These are phyloP conservation scores for Pygocentrus nattereri DNA, from an alignment of 2,797 vertebrate species.

Conservation along the genomic window DNA sequence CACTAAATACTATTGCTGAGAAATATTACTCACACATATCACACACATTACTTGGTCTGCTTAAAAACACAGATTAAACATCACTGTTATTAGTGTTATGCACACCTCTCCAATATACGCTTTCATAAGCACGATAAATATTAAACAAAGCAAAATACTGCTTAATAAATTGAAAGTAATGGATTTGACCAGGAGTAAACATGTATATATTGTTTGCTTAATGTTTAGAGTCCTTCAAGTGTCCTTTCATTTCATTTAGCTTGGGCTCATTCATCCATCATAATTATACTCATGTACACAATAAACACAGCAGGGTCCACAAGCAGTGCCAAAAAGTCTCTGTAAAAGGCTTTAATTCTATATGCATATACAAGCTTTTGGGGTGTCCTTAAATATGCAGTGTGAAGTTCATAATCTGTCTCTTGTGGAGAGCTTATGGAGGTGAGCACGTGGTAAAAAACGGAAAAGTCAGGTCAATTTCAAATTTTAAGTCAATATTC, in stretches of 20 bases:
- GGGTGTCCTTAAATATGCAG: conserved; percentile 11
- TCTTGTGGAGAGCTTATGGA: conserved; percentile 4
- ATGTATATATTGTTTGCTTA: background rate
- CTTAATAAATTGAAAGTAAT: background rate
- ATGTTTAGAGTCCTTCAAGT: conserved; percentile 1
- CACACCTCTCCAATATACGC: background rate
- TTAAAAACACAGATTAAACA: background rate
- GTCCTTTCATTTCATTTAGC: background rate
- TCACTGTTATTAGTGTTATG: background rate
- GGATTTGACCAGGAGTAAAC: background rate
- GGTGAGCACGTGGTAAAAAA: no score
- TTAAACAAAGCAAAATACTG: background rate
- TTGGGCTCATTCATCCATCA: conserved; percentile 1
- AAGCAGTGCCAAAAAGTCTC: background rate
- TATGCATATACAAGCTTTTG: no score
- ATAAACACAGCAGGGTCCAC: background rate
- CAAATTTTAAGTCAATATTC: no score
- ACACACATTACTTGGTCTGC: conserved; percentile 8
- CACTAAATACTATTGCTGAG: background rate
- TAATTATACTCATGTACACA: background rate
- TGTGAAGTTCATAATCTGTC: conserved; percentile 5
- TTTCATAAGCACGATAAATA: background rate
- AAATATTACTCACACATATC: no score
- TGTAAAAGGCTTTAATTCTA: background rate
- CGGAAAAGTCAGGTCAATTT: no score